Base-by-base conservation (phyloP, 2,888 invertebrate genomes). In the Gibbula magus region DNA sequence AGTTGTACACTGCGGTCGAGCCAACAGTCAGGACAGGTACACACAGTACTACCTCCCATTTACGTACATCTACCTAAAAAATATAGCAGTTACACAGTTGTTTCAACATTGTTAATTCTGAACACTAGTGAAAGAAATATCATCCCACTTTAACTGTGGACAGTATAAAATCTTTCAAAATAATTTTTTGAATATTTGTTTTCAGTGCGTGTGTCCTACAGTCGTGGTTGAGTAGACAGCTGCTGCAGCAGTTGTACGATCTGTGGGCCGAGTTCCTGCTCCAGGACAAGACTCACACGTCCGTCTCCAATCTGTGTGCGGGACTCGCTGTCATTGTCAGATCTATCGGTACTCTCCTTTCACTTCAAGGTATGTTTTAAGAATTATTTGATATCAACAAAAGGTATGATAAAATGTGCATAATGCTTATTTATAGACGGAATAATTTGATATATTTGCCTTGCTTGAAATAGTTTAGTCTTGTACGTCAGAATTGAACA, bases 321-420 rank as follows among this genome's bases (percentile, higher is more conserved):
- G 83, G 83, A 51, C 39, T 85, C n/a, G 16, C 56, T 8, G 61
- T 82, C 18, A 80, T 84, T 0, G 66, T 86, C 32, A 75, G 70
- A 18, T 81, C 82, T 16, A 74, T 85, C 20, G 85, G 86, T 29
- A 70, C 84, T 10, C 67, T 88, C 2, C 79, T 88, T 20, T 56
- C 83, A 10, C 66, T 86, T 53, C 86, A 86, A 80, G 88, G 88
- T 88, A 79, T 18, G 77, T 25, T 70, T 32, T 25, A 29, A 32
- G n/a, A n/a, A n/a, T n/a, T n/a, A n/a, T n/a, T n/a, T n/a, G n/a
- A 35, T 35, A 5, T 35, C 7, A 35, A 7, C 7, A 35, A 35
- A 7, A 7, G 35, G 35, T 35, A n/a, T n/a, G n/a, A n/a, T 35
- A 7, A 35, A 35, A 5, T 35, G 35, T 35, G 7, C 3, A 35